Evolutionary conservation across 2,113 vertebrate genomes (phyloP).

Genomic region (Alethe diademata): DNA sequence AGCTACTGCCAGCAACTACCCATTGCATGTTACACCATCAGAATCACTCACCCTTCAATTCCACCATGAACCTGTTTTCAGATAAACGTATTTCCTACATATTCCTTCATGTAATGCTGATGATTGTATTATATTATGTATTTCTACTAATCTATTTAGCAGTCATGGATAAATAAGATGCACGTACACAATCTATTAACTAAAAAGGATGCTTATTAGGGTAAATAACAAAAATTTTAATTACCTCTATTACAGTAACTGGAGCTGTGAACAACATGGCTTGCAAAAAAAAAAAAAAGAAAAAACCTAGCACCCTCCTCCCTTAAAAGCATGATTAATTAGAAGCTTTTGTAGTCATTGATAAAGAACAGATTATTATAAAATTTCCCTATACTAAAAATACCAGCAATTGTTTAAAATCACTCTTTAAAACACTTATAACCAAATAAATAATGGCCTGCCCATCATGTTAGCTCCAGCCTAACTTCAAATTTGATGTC

Average conservation of each 20-base stretch:
- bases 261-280: not conserved
- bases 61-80: accelerated
- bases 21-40: accelerated
- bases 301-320: not conserved
- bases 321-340: not conserved
- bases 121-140: not conserved
- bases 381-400: not conserved
- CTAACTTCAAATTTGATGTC: not conserved
- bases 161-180: not conserved
- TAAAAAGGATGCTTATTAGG: not conserved
- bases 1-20: not conserved
- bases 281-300: not conserved
- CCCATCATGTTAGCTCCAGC: not conserved
- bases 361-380: not conserved
- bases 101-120: not conserved
- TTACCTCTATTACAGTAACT: not conserved
- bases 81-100: not conserved
- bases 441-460: not conserved
- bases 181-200: not conserved
- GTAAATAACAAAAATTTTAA: not conserved
- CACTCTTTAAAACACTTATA: not conserved
- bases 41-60: not conserved
- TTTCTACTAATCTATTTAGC: not conserved
- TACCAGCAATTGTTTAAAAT: not conserved
- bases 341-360: not conserved